Conservation (phyloP, 2,797 vertebrate species). For the Heteromormyrus szaboi region DNA sequence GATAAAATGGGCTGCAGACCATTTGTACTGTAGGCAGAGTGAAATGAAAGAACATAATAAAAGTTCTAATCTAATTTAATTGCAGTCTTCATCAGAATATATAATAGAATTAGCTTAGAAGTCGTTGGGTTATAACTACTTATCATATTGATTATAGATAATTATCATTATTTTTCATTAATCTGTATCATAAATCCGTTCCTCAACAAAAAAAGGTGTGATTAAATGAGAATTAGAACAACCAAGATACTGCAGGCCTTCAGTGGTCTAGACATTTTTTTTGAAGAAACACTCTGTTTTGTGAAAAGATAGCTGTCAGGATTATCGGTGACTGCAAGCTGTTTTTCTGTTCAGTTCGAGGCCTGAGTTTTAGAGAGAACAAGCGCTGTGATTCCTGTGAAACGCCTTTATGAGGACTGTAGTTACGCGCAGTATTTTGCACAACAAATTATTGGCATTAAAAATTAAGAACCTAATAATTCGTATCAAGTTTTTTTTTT, state of each 20-base stretch:
- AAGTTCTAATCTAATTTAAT: not conserved
- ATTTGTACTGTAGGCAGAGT: constrained; percentile 7
- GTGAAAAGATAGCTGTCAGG: not conserved
- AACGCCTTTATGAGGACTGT: not conserved
- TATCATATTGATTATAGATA: constrained; percentile 1
- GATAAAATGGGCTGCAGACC: not conserved
- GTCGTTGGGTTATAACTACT: not conserved
- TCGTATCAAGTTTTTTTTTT: not conserved
- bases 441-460: not conserved
- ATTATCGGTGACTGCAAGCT: not conserved
- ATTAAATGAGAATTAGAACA: not conserved
- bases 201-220: not conserved
- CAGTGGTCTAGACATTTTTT: not conserved
- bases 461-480: not conserved
- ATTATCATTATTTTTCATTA: constrained; percentile 5
- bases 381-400: not conserved
- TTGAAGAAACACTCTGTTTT: not conserved
- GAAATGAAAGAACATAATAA: not conserved
- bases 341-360: not conserved
- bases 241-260: not conserved
- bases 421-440: not conserved
- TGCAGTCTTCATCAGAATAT: not conserved
- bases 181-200: not conserved
- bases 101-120: not conserved
- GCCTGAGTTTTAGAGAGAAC: not conserved